Percentiles rank a stretch among this genome's conserved stretches.
phyloP scores from a whole-genome alignment of 2,888 invertebrate species.

The Cremastinae sp. region DNA sequence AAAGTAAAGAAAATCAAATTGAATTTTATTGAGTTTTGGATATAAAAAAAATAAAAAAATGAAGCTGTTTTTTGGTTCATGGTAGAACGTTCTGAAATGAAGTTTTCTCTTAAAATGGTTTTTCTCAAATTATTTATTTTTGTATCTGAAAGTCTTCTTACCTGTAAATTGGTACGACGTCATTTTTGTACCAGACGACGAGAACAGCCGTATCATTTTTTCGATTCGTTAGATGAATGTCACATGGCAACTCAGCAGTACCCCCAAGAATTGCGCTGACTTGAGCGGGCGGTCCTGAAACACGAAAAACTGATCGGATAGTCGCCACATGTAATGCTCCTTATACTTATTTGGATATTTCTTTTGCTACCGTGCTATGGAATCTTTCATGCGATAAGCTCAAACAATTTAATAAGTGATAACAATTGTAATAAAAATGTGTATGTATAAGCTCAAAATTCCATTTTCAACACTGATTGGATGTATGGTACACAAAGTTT shows the following conservation, averaged over 20 bases:
- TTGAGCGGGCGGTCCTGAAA: slow-evolving; percentile 83
- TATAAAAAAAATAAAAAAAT: no score
- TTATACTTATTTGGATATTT: slow-evolving; percentile 56
- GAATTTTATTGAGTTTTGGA: no score
- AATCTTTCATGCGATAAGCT: slow-evolving; percentile 51
- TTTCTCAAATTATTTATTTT: background rate
- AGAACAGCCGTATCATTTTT: slow-evolving; percentile 90
- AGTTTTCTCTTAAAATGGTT: no score
- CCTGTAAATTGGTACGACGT: slow-evolving; percentile 93
- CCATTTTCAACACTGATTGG: no score
- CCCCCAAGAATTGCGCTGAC: slow-evolving; percentile 89
- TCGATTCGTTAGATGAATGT: slow-evolving; percentile 87
- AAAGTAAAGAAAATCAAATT: no score
- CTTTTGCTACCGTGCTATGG: slow-evolving; percentile 65
- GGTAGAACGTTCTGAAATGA: no score
- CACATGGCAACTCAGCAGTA: slow-evolving; percentile 91
- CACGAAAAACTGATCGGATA: slow-evolving; percentile 75
- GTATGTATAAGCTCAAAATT: no score
- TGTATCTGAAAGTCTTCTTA: slow-evolving; percentile 77
- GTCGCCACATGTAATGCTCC: slow-evolving; percentile 69
- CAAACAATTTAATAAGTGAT: slow-evolving; percentile 2
- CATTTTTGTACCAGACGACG: slow-evolving; percentile 95
- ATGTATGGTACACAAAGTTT: no score
- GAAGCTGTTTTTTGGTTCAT: no score
- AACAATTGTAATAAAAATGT: no score